Base-by-base conservation (phyloP, 1,140 invertebrate species). In the Parasteatoda tepidariorum region DNA sequence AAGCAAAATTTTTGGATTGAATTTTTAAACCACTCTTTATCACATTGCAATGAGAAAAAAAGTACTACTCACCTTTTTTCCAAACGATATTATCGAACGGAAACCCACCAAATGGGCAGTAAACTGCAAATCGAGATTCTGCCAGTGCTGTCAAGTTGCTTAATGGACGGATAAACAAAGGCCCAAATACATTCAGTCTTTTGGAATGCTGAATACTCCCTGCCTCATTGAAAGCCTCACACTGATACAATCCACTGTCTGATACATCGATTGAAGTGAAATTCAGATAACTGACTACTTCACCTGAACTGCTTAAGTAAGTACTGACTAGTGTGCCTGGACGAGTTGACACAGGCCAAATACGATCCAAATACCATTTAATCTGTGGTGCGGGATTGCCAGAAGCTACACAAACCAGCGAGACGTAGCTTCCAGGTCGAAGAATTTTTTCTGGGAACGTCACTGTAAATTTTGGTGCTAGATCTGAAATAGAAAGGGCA, bases 281-380 rank as follows among this genome's bases (percentile, higher is more conserved):
- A 90, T 98, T 98, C 85, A 98, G 94, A 90, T 97, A 96, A 87
- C 96, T 97, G 88, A 97, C 95, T 59, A 98, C 95, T 87, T 96
- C 94, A 57, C 94, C 84, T 30, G 34, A 55, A 88, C 96, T 95
- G 86, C 96, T 96, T 88, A 96, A 94, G 11, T 94, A 92, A 33
- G 66, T 85, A 3, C 95, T 97, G 76, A 96, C 95, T 89, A 96
- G 95, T 89, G 96, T 95, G 24, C 95, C 95, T 55, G 96, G 94
- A 86, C 86, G 68, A 28, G 75, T 85, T 41, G 85, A 33, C 22
- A 76, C n/a, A 11, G 93, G 87, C 95, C 92, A 92, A 66, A 94
- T 93, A 62, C 95, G 95, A 88, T 96, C 95, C 84, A 96, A 90
- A 34, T 93, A 92, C 95, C 95, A 97, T 71, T 92, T 92, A 89